phyloP scores from a whole-genome alignment of 2,113 vertebrate genomes.

The Anguilla rostrata region DNA sequence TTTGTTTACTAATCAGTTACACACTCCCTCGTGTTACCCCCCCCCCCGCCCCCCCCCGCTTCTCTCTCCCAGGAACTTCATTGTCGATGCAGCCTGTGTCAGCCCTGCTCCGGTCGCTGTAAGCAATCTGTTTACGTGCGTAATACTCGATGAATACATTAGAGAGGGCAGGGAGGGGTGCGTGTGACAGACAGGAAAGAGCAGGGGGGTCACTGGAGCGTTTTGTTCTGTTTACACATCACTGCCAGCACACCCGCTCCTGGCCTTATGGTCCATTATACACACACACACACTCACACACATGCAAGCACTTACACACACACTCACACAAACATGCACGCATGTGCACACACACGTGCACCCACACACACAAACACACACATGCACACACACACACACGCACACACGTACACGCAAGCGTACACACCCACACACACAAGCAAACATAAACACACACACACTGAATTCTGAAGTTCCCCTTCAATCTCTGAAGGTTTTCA shows the following conservation, averaged over 20 bases:
- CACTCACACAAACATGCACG: too few relatives aligned
- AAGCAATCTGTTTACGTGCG: slow-evolving; percentile 65
- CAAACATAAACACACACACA: too few relatives aligned
- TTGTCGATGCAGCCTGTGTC: slow-evolving; percentile 69
- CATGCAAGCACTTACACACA: too few relatives aligned
- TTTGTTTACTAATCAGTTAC: slow-evolving; percentile 26
- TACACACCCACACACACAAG: too few relatives aligned
- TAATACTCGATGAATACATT: slow-evolving; percentile 50
- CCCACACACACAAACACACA: too few relatives aligned
- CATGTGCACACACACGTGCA: too few relatives aligned
- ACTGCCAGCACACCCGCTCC: slow-evolving; percentile 71
- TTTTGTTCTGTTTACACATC: slow-evolving; percentile 76
- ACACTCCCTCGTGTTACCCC: slow-evolving; percentile 36
- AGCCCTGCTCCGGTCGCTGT: slow-evolving; percentile 29
- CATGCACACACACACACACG: too few relatives aligned
- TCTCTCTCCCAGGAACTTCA: slow-evolving; percentile 50
- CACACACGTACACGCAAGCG: too few relatives aligned
- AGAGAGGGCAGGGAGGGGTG: slow-evolving; percentile 54
- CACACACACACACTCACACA: slow-evolving; percentile 28
- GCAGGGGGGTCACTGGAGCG: slow-evolving; percentile 66
- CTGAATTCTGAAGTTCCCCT: too few relatives aligned
- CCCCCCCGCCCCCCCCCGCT: slow-evolving; percentile 19
- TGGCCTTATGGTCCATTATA: slow-evolving; percentile 67
- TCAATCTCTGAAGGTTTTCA: too few relatives aligned
- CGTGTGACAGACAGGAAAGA: slow-evolving; percentile 71